Conservation (phyloP, 2,797 vertebrate genomes). For the Coregonus sp. region DNA sequence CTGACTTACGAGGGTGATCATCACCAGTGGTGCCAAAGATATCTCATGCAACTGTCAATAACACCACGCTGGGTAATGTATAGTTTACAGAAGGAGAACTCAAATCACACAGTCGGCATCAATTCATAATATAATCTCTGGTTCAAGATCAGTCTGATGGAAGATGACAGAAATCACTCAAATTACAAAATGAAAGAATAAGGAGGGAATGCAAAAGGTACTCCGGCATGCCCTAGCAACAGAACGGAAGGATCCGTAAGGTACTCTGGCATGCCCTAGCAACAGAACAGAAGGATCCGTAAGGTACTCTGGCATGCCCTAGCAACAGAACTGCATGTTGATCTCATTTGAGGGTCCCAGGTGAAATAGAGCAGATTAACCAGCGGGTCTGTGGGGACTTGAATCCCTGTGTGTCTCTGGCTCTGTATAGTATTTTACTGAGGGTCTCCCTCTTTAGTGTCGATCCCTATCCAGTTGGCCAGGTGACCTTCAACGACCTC, state of each 20-base stretch:
- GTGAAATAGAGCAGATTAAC: not conserved
- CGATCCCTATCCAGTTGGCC: constrained; percentile 6
- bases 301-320: not conserved
- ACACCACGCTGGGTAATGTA: not conserved
- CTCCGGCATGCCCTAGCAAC: not conserved
- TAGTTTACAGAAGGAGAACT: not conserved
- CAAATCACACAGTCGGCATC: not conserved
- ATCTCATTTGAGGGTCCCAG: not conserved
- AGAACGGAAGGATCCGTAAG: not conserved
- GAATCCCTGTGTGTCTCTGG: not conserved
- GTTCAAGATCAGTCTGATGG: not conserved
- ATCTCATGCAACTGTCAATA: not conserved
- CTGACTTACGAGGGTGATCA: not conserved
- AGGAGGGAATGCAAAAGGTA: not conserved
- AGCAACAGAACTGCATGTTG: not conserved
- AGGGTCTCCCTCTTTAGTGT: not conserved
- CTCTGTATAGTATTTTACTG: not conserved
- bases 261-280: not conserved
- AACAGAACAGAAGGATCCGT: not conserved
- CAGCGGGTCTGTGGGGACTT: not conserved
- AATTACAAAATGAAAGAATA: not conserved
- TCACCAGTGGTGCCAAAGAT: not conserved
- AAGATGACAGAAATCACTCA: not conserved
- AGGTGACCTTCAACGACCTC: constrained; percentile 15
- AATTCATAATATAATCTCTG: not conserved